phyloP scores from a whole-genome alignment of 2,888 invertebrate species.

The Polydrusus tereticollis region DNA sequence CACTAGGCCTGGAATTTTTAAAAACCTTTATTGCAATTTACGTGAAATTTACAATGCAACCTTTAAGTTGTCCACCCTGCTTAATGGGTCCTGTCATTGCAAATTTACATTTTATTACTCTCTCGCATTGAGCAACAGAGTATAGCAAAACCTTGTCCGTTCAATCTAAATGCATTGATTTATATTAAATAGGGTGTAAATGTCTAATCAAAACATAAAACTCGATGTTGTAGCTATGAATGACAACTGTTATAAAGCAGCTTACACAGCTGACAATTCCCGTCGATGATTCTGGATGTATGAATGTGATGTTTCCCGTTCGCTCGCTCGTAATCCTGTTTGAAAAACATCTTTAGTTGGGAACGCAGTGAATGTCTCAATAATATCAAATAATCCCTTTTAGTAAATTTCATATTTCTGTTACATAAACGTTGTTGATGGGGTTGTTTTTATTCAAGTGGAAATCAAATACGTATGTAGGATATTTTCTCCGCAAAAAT shows the following conservation, averaged over 20 bases:
- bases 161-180: neutral
- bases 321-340: constrained; percentile 27
- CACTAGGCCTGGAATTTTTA: too few species aligned
- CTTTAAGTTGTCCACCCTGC: too few species aligned
- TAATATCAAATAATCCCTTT: constrained; percentile 26
- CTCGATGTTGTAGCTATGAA: constrained; percentile 4
- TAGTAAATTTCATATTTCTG: constrained; percentile 26
- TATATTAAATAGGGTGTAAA: neutral
- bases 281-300: constrained; percentile 24
- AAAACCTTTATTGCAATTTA: too few species aligned
- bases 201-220: neutral
- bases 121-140: too few species aligned
- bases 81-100: too few species aligned
- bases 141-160: too few species aligned
- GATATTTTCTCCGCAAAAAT: too few species aligned
- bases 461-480: constrained; percentile 16
- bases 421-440: constrained; percentile 28
- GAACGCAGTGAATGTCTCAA: constrained; percentile 6
- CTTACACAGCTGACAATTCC: constrained; percentile 37
- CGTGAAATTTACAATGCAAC: too few species aligned
- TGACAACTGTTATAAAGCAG: constrained; percentile 30
- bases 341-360: constrained; percentile 28
- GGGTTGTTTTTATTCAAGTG: constrained; percentile 15
- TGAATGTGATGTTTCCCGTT: constrained; percentile 13
- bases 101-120: too few species aligned